phyloP scores from a whole-genome alignment of 1,140 invertebrate species.

The Goniozus legneri region DNA sequence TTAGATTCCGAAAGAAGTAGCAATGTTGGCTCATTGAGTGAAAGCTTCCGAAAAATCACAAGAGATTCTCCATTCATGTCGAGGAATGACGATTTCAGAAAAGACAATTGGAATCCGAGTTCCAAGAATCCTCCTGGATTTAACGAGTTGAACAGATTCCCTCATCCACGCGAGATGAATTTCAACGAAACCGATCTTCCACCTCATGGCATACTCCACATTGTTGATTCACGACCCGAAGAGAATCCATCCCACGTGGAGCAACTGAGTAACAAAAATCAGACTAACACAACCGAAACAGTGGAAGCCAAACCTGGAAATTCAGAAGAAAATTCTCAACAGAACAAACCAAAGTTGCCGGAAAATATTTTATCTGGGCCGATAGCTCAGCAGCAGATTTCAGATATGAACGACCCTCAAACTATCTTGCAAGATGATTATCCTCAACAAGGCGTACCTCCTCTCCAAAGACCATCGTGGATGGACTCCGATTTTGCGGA shows the following conservation, averaged over 20 bases:
- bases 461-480: conserved; percentile 33
- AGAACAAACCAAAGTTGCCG: not conserved
- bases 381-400: not conserved
- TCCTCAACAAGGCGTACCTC: conserved; percentile 9
- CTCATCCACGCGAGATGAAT: too few relatives aligned
- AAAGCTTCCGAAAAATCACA: conserved; percentile 48
- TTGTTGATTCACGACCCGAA: too few relatives aligned
- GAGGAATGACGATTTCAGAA: conserved; percentile 21
- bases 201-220: too few relatives aligned
- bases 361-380: not conserved
- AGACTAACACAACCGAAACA: too few relatives aligned
- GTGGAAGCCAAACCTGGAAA: too few relatives aligned
- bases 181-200: too few relatives aligned
- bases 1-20: conserved; percentile 29
- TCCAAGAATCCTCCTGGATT: too few relatives aligned
- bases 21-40: conserved; percentile 40
- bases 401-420: not conserved
- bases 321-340: not conserved
- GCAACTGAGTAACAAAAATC: too few relatives aligned
- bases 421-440: not conserved
- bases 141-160: too few relatives aligned
- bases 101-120: too few relatives aligned
- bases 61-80: conserved; percentile 37
- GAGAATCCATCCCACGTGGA: too few relatives aligned
- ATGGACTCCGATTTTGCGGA: conserved; percentile 24